A percentile compares a stretch with the other conserved stretches of the same genome.
Conservation (phyloP, 2,797 vertebrate genomes). For the Australoheros facetus region DNA sequence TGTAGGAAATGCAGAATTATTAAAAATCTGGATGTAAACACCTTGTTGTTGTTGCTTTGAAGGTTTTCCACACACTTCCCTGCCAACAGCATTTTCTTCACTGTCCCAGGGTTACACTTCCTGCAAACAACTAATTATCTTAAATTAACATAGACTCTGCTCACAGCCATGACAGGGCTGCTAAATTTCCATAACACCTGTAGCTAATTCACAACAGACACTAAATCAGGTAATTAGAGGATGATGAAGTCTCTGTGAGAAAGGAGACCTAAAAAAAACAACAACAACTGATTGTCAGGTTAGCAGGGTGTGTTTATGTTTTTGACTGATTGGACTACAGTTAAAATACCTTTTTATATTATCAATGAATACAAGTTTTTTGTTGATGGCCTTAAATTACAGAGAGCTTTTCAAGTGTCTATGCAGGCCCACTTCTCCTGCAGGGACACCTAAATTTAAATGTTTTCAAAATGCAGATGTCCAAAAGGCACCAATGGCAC, state of each 20-base stretch:
- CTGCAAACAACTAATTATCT: slow-evolving; percentile 39
- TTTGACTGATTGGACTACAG: not conserved
- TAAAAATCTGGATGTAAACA: slow-evolving; percentile 10
- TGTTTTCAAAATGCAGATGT: too few relatives aligned
- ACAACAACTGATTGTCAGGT: not conserved
- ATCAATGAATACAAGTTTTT: not conserved
- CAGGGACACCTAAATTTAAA: too few relatives aligned
- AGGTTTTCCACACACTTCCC: not conserved
- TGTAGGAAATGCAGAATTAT: not conserved
- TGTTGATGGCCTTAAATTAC: not conserved
- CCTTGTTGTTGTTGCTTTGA: not conserved
- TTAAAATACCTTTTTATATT: not conserved
- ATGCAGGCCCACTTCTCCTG: not conserved
- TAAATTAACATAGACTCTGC: slow-evolving; percentile 21
- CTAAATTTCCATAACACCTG: slow-evolving; percentile 49
- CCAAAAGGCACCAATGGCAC: not conserved
- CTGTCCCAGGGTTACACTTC: not conserved
- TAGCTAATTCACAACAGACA: slow-evolving; percentile 25
- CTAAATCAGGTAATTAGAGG: slow-evolving; percentile 18
- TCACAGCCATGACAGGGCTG: slow-evolving; percentile 5
- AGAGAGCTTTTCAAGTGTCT: not conserved
- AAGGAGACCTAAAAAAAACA: too few relatives aligned
- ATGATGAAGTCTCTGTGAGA: not conserved
- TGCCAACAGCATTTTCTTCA: slow-evolving; percentile 20
- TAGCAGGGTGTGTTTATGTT: not conserved